Base-by-base conservation (phyloP, 2,113 vertebrate genomes). In the Thomomys bottae region DNA sequence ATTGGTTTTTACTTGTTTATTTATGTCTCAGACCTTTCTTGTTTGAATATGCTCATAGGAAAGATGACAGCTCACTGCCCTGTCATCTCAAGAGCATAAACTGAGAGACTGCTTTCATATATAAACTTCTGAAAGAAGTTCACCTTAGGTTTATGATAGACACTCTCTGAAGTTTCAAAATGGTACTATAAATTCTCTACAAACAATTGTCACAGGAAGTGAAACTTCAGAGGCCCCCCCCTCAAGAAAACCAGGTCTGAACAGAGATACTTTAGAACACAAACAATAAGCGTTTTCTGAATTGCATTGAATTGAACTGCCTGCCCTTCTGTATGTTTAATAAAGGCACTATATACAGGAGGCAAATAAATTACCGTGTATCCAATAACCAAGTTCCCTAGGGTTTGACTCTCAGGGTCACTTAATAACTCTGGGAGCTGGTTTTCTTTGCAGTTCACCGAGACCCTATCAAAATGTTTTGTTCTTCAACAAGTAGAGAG, bases 351-450 rank as follows among this genome's bases (percentile, higher is more conserved):
- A 75, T 36, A 26, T 61, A 32, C 45, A 68, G 30, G 38, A 93
- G 75, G 54, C 59, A 96, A 71, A 82, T 79, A 86, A 86, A 75
- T 87, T 49, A 87, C 23, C 54, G 3, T 75, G 24, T 45, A 93
- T 76, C 77, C 68, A 86, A 86, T 77, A 88, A 88, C 32, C 49
- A 70, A 87, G 12, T 82, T 78, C 38, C 36, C 84, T 84, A 86
- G 36, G 87, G 10, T 86, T 4, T 78, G 40, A 90, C 70, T 57
- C 49, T 84, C 68, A 54, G 79, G 32, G 21, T 26, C 24, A 75
- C 68, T 76, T 71, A 88, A 90, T 66, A 93, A 94, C 12, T 82
- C 34, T 82, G 28, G 61, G 40, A 88, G 30, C 23, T 90, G 34
- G 61, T 93, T 92, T 94, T 71, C 26, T 30, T 89, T 84, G 63